These are phyloP conservation scores for Tetranychus truncatus DNA, from an alignment of 2,888 invertebrate species.

Conservation along the genomic window DNA sequence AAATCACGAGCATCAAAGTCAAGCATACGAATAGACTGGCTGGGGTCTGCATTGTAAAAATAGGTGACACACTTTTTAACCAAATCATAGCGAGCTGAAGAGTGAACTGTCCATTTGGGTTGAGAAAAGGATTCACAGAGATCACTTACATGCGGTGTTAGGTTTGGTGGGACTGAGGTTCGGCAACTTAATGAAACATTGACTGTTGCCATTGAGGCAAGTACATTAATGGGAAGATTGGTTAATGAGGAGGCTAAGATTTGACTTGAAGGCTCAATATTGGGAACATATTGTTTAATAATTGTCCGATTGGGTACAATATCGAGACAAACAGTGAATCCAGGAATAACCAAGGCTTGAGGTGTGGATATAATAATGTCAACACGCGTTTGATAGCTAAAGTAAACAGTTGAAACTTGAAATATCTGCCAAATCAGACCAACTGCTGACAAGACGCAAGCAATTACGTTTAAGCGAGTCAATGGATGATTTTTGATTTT, in stretches of 20 bases:
- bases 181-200: not conserved
- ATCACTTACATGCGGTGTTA: not conserved
- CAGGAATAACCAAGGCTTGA: not conserved
- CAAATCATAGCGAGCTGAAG: not conserved
- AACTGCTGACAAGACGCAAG: not conserved
- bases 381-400: not conserved
- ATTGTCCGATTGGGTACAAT: not conserved
- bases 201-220: not conserved
- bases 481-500: not conserved
- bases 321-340: not conserved
- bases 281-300: not conserved
- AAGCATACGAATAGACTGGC: not conserved
- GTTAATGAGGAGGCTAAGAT: not conserved
- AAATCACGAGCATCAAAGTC: not conserved
- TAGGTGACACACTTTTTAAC: not conserved
- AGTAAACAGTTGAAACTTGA: not conserved
- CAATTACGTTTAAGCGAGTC: not conserved
- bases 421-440: constrained; percentile 4
- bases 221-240: not conserved
- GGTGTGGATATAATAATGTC: not conserved
- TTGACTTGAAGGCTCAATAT: not conserved
- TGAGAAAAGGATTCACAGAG: not conserved
- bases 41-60: not conserved
- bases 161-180: not conserved
- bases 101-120: not conserved